Evolutionary conservation across 2,113 vertebrate species (phyloP).

Genomic region (Chlamydotis undulata): DNA sequence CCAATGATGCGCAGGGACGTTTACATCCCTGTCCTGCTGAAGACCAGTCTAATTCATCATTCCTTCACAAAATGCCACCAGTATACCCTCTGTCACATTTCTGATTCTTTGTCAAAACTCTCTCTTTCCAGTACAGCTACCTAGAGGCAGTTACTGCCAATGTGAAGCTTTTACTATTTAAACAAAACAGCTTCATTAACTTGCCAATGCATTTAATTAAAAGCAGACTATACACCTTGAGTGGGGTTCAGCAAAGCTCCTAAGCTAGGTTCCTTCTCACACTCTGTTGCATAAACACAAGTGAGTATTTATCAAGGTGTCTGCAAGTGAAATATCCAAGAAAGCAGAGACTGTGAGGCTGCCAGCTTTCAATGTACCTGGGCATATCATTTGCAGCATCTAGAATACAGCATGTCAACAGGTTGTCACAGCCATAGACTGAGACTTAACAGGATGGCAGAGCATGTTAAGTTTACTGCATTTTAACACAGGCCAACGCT

Average conservation of each 20-base stretch:
- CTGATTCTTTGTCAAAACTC: not conserved
- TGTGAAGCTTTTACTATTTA: not conserved
- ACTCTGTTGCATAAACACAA: not conserved
- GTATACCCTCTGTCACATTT: not conserved
- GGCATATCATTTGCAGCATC: not conserved
- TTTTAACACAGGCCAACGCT: not conserved
- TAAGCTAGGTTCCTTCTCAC: not conserved
- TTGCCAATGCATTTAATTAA: not conserved
- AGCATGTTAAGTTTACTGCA: not conserved
- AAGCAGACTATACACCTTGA: not conserved
- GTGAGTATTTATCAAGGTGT: not conserved
- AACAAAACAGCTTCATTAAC: not conserved
- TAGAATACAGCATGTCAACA: not conserved
- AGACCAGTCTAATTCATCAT: not conserved
- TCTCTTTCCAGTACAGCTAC: not conserved
- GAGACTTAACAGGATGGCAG: not conserved
- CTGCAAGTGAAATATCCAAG: not conserved
- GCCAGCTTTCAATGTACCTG: conserved; percentile 33
- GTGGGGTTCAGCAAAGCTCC: not conserved
- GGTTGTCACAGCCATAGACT: not conserved
- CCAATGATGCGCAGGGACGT: not conserved
- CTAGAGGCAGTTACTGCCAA: not conserved
- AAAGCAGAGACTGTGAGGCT: not conserved
- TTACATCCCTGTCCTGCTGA: not conserved
- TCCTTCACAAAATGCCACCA: not conserved